Base-by-base conservation (phyloP, 1,140 invertebrate genomes). In the Drosophila kohkoa region DNA sequence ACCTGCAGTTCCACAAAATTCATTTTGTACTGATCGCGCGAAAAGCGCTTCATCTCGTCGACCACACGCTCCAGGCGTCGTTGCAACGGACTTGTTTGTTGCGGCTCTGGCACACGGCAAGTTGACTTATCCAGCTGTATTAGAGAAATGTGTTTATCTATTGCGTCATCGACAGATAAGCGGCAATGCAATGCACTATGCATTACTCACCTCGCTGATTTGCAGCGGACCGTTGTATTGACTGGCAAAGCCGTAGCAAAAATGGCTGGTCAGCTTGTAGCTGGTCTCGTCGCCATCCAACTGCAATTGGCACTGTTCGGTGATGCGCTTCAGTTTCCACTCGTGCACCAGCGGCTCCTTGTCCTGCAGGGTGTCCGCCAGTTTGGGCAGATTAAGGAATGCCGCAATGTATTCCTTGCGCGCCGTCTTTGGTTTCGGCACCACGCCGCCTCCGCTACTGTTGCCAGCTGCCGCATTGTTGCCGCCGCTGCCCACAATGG, bases 1-100 rank as follows among this genome's bases (percentile, higher is more conserved):
- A 92, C 89, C 57, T 92, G 91, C 43, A 92, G 64, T 48, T 92
- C 91, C 32, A 92, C 78, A 69, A 91, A 91, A 65, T 92, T 92
- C 62, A 92, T 79, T 82, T 92, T 92, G 74, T 92, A 92, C 67
- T 92, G 86, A 15, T 92, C 91, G 38, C 81, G 78, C 11, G 80
- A 92, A 11, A 92, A 92, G 46, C 82, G 79, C 51, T 82, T 90
- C 68, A 79, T 80, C 65, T 92, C 91, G 35, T 92, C 89, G 1
- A 60, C 45, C 62, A 91, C 49, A 3, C 91, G 76, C 16, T 91
- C 78, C 43, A 90, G 57, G 0, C 67, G 79, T 7, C 91, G 80
- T 58, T 90, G 85, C 13, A 92, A 54, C 0, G 88, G 85, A 54
- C 91, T 92, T 2, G 79, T 52, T 8, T 62, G 52, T 20, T 81